Conservation (phyloP, 1,140 invertebrate genomes). For the Globodera ellingtonae region DNA sequence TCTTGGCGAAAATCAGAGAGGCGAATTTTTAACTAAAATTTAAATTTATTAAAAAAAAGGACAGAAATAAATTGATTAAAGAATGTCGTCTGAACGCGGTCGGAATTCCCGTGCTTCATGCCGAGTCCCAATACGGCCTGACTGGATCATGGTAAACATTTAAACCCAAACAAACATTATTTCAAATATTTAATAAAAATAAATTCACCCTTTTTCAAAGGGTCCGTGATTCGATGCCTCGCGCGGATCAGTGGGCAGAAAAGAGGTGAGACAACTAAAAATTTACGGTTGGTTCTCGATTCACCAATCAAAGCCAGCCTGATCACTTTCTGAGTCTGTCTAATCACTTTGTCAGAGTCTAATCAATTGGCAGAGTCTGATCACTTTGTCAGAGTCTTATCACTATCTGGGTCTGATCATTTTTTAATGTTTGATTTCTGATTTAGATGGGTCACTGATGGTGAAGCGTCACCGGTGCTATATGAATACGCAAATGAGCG, state of each 20-base stretch:
- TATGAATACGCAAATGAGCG: conserved; percentile 63
- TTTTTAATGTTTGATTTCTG: no score
- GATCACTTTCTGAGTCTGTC: no score
- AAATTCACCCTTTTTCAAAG: not conserved
- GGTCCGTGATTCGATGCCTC: conserved; percentile 56
- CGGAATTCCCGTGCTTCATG: conserved; percentile 63
- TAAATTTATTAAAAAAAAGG: conserved; percentile 20
- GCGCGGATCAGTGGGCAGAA: conserved; percentile 37
- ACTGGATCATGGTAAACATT: conserved; percentile 56
- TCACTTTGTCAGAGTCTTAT: no score
- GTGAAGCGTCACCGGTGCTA: conserved; percentile 62
- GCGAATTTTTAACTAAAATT: conserved; percentile 18
- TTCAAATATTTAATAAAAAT: not conserved
- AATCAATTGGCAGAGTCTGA: no score
- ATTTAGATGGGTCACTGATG: conserved; percentile 59
- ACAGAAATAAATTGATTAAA: conserved; percentile 23
- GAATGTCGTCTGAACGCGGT: conserved; percentile 64
- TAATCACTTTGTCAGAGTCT: no score
- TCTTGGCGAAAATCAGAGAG: conserved; percentile 58
- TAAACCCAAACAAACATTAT: no score
- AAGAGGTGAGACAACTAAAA: conserved; percentile 31
- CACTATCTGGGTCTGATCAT: no score
- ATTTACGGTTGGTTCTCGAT: no score
- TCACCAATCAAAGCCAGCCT: no score
- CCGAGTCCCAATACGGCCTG: conserved; percentile 63